Percentiles rank a stretch among this genome's conserved stretches.
phyloP scores from a whole-genome alignment of 2,797 vertebrate genomes.

The Scolopax rusticola region DNA sequence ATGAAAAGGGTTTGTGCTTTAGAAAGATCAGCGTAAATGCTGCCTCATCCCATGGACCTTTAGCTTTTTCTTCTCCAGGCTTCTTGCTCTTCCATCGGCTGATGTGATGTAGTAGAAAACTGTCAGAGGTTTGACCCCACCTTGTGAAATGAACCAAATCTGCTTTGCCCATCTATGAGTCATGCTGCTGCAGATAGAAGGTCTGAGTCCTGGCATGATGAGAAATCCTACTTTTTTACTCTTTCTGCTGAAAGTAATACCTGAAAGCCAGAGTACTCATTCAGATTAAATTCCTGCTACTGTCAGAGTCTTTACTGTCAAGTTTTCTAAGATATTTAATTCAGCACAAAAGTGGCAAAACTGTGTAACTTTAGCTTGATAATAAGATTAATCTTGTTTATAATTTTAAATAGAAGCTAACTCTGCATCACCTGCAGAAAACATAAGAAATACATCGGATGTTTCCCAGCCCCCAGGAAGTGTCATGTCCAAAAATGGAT shows the following conservation, averaged over 20 bases:
- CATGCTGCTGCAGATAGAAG: neutral
- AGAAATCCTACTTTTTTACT: neutral
- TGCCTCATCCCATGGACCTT: neutral
- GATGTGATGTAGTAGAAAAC: neutral
- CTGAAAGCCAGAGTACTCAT: neutral
- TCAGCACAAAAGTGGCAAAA: neutral
- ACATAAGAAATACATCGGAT: neutral
- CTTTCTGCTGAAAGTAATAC: neutral
- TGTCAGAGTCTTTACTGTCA: neutral
- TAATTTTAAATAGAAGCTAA: neutral
- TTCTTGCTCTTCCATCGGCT: neutral
- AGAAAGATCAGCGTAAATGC: neutral
- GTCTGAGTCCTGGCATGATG: neutral
- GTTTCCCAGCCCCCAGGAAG: neutral
- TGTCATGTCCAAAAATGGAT: neutral
- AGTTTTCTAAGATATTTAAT: neutral
- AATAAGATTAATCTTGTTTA: neutral
- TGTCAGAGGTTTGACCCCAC: neutral
- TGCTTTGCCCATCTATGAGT: neutral
- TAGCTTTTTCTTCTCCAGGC: neutral
- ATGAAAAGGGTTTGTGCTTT: neutral
- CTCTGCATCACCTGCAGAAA: neutral
- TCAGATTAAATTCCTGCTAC: neutral
- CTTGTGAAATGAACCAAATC: neutral
- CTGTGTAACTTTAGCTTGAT: neutral